Evolutionary conservation across 2,888 invertebrate genomes (phyloP), one percentile per base, ranked within the genome.

Genomic region (Brassicogethes aeneus): DNA sequence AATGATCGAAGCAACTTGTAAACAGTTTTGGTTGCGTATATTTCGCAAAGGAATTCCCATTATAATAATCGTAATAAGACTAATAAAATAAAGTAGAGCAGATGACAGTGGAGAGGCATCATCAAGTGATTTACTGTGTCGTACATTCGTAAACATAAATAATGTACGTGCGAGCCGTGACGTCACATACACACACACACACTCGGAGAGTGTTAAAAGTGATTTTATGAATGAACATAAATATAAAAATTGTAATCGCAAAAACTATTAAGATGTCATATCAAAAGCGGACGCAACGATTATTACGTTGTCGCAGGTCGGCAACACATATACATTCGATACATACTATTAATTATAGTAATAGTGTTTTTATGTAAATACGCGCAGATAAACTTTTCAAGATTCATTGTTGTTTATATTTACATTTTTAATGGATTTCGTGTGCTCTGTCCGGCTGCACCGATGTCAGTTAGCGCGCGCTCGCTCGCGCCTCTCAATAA

Each of bases 241-340:
- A 13, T 14, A 13, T 13, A 33, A 13, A n/a, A 33, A 14, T 29
- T 33, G 33, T 33, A 13, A 33, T 33, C 23, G 23, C 23, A 23
- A n/a, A n/a, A 23, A 23, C 23, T 23, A 23, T 23, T 23, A 23
- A 23, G 23, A 23, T 23, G 23, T 23, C 23, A 23, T 23, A 23
- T 23, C 23, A 23, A 10, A 10, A 39, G 41, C 29, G 23, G 23
- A 23, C n/a, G 10, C 23, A 43, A 43, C 43, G 43, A 52, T 51
- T 49, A 57, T 52, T 42, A 37, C 35, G 36, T 45, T 45, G 45
- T 39, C 45, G 40, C 13, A 37, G 45, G 45, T 45, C 42, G 42
- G 42, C 39, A 15, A 36, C 34, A n/a, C 46, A n/a, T n/a, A n/a
- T n/a, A n/a, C n/a, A n/a, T n/a, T 23, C 5, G 23, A 23, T 23